phyloP scores from a whole-genome alignment of 1,140 invertebrate species.

The Apocrypta bakeri region DNA sequence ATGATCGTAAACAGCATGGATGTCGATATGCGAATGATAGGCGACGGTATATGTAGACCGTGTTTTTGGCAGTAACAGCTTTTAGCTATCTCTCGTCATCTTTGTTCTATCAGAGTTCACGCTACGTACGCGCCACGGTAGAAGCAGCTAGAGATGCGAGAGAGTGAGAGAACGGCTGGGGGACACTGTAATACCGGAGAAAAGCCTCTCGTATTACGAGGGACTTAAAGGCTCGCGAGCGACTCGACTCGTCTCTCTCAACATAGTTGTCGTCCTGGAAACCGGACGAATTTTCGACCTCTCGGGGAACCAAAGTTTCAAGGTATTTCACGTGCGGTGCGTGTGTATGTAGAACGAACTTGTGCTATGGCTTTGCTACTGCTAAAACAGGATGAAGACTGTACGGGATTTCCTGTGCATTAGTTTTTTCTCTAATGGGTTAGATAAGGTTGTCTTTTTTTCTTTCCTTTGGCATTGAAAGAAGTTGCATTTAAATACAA shows the following conservation, averaged over 20 bases:
- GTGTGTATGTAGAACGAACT: not conserved
- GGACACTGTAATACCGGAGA: conserved; percentile 30
- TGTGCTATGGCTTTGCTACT: not conserved
- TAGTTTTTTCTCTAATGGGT: not conserved
- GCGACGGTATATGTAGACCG: not conserved
- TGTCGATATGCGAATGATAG: conserved; percentile 9
- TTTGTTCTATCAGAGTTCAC: conserved; percentile 4
- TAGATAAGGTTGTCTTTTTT: not conserved
- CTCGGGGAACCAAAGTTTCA: not conserved
- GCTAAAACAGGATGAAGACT: not conserved
- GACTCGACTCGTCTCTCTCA: too few species aligned
- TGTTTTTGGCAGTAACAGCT: conserved; percentile 18
- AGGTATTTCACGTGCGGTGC: not conserved
- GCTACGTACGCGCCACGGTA: not conserved
- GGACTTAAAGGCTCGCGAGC: not conserved
- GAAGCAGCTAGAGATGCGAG: not conserved
- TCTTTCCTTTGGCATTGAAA: not conserved
- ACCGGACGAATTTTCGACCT: conserved; percentile 34
- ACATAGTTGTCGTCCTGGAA: conserved; percentile 9
- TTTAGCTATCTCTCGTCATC: not conserved
- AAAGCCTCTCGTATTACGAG: conserved; percentile 36
- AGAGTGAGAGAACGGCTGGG: not conserved
- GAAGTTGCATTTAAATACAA: too few species aligned
- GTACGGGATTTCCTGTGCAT: not conserved
- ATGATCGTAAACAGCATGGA: not conserved